Evolutionary conservation across 2,113 vertebrate genomes (phyloP), one percentile per base, ranked within the genome.

Genomic region (Galemys pyrenaicus): DNA sequence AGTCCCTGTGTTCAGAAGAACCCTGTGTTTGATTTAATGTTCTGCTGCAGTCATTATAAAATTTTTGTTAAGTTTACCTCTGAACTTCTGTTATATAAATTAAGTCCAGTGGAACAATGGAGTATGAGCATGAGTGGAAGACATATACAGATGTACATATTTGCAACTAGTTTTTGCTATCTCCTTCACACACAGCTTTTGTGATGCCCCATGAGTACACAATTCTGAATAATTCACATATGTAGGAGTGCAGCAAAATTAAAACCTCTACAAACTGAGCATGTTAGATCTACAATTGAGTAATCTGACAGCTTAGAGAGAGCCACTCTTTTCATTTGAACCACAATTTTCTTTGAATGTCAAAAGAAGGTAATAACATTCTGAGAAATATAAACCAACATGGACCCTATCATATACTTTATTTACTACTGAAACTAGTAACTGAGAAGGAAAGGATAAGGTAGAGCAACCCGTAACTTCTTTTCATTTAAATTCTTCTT

Each of bases 61-160:
- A 20, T 32, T 60, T 81, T 80, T 20, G 70, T 12, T 58, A 88
- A 81, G 39, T 78, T 94, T 75, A 58, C 62, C 78, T 93, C 89
- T 77, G 39, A 96, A 92, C 19, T 62, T 73, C 54, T 65, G 20
- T 46, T 41, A 41, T 30, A 1, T 87, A 70, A 49, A 7, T 85
- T 58, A 94, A 91, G n/a, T 60, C 24, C 54, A 37, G 32, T 41
- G 28, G 4, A 81, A 58, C 9, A 39, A 39, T 58, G 22, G 26
- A n/a, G 26, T 16, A 6, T 51, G 64, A 85, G 17, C 62, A 30
- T 30, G 16, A 91, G 39, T 46, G 37, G n/a, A 91, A 39, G 46
- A 91, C 26, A 87, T 6, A 58, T 19, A 12, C 3, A 37, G 9
- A 54, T 32, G 24, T 2, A 22, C 28, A 46, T 60, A 4, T 60